These are phyloP conservation scores for Drosophila persimilis DNA, from an alignment of 1,140 invertebrate species.

Conservation along the genomic window DNA sequence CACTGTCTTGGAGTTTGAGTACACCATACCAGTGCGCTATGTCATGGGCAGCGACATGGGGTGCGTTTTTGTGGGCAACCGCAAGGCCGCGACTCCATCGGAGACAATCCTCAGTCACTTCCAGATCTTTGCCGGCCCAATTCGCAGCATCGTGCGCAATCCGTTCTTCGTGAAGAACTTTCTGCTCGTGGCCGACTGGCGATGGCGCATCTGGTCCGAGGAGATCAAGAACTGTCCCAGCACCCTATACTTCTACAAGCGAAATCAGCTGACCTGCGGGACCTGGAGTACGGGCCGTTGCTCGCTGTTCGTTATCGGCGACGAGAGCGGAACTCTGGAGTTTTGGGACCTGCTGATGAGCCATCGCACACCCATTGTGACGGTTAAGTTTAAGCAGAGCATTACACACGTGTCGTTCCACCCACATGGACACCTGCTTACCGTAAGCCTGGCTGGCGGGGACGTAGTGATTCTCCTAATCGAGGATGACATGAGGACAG, in stretches of 20 bases:
- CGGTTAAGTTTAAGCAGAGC: conserved; percentile 83
- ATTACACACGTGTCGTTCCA: conserved; percentile 84
- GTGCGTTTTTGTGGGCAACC: conserved; percentile 90
- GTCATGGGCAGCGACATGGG: conserved; percentile 88
- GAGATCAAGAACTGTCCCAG: conserved; percentile 94
- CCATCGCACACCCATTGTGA: conserved; percentile 88
- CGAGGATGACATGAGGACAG: conserved; percentile 89
- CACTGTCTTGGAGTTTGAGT: conserved; percentile 92
- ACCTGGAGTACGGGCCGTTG: conserved; percentile 92
- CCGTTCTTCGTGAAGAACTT: conserved; percentile 95
- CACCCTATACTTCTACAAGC: conserved; percentile 91
- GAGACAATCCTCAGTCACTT: conserved; percentile 88
- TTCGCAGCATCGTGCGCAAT: conserved; percentile 92
- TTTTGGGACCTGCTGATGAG: conserved; percentile 94
- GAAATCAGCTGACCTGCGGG: conserved; percentile 87
- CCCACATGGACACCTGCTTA: conserved; percentile 87
- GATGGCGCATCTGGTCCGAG: conserved; percentile 94
- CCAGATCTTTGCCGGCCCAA: conserved; percentile 90
- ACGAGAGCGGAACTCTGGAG: conserved; percentile 91
- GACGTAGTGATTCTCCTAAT: conserved; percentile 90
- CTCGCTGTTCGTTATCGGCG: conserved; percentile 92
- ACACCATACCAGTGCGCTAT: conserved; percentile 91
- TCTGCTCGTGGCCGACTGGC: conserved; percentile 94
- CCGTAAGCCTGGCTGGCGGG: conserved; percentile 90
- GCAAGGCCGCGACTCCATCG: conserved; percentile 88